A percentile compares a stretch with the other conserved stretches of the same genome.
Evolutionary conservation across 1,140 invertebrate species (phyloP).

Genomic region (Augochlora pura): DNA sequence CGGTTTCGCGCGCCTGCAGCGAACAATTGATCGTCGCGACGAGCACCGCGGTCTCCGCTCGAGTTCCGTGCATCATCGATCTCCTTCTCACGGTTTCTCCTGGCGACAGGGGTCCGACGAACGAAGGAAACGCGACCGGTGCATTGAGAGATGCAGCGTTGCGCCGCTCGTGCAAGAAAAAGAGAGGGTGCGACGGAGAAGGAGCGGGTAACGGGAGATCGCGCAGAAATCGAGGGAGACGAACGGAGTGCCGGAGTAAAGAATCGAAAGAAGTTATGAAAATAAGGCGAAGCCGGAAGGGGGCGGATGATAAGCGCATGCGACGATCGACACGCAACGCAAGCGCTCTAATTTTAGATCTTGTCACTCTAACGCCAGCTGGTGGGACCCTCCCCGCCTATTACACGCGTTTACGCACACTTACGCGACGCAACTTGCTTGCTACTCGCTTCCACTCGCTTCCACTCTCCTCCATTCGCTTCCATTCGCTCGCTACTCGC

Average conservation of each 20-base stretch:
- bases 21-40: slow-evolving; percentile 14
- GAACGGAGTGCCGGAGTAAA: slow-evolving; percentile 9
- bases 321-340: slow-evolving; percentile 78
- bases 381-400: slow-evolving; percentile 75
- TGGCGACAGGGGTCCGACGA: slow-evolving; percentile 10
- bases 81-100: slow-evolving; percentile 76
- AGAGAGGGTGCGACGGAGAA: not conserved
- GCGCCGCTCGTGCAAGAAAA: not conserved
- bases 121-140: not conserved
- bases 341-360: slow-evolving; percentile 79
- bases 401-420: slow-evolving; percentile 78
- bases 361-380: slow-evolving; percentile 80
- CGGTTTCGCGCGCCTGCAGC: slow-evolving; percentile 3
- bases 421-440: slow-evolving; percentile 44
- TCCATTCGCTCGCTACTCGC: not conserved
- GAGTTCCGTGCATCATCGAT: slow-evolving; percentile 66
- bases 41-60: slow-evolving; percentile 9
- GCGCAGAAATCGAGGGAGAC: slow-evolving; percentile 21
- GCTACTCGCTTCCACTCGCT: not conserved
- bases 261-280: slow-evolving; percentile 77
- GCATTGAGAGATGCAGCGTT: too few species aligned
- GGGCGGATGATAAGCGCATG: slow-evolving; percentile 78
- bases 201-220: not conserved
- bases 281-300: slow-evolving; percentile 78
- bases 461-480: not conserved